Evolutionary conservation across 2,888 invertebrate genomes (phyloP).

Genomic region (Lasioglossum calceatum): DNA sequence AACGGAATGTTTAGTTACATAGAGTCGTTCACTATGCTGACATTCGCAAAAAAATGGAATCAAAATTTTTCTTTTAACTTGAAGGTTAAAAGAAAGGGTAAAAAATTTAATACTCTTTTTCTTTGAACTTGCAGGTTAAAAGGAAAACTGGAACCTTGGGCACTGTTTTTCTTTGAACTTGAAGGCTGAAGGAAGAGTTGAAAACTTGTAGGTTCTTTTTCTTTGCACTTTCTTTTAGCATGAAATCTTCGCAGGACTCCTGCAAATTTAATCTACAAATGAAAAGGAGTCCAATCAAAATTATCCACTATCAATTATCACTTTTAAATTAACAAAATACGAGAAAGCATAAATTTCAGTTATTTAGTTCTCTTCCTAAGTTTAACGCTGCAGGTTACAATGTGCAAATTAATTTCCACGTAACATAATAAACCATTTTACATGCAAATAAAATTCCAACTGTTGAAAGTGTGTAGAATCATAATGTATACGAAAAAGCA

Average conservation of each 20-base stretch:
- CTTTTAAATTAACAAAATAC: too few species aligned
- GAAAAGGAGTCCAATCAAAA: background rate
- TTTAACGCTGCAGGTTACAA: background rate
- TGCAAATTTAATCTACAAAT: background rate
- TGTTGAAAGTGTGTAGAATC: background rate
- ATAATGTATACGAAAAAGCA: background rate
- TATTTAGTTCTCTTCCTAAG: background rate
- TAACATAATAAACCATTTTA: background rate
- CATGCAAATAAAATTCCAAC: background rate
- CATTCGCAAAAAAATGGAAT: background rate
- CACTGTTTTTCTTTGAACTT: conserved; percentile 3
- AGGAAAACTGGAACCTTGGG: background rate
- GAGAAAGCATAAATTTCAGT: too few species aligned
- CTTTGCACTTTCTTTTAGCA: background rate
- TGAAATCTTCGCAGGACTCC: background rate
- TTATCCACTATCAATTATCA: too few species aligned
- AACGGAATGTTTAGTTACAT: background rate
- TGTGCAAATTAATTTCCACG: background rate
- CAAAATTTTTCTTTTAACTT: background rate
- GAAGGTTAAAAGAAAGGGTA: background rate
- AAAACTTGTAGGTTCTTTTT: background rate
- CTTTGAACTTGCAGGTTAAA: background rate
- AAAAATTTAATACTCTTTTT: background rate
- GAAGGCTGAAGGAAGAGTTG: background rate
- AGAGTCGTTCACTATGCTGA: background rate